Evolutionary conservation across 1,140 invertebrate species (phyloP).

Genomic region (Tachypleus tridentatus): DNA sequence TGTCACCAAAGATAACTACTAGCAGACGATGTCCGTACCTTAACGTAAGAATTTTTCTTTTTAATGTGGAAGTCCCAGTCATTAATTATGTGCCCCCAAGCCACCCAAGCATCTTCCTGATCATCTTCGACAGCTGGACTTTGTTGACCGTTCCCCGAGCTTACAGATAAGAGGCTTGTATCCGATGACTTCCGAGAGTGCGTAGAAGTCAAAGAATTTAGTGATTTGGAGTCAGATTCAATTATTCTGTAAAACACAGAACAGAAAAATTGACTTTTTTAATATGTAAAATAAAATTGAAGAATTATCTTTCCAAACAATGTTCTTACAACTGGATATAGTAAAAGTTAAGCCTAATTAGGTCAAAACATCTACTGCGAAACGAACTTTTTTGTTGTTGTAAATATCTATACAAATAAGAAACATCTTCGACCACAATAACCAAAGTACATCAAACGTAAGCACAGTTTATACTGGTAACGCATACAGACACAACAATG

Average conservation of each 20-base stretch:
- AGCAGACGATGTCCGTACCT: constrained; percentile 35
- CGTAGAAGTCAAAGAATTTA: constrained; percentile 60
- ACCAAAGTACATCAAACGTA: too few species aligned
- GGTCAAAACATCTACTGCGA: too few species aligned
- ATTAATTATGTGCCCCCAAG: constrained; percentile 81
- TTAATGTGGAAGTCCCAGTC: constrained; percentile 87
- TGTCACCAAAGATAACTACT: background rate
- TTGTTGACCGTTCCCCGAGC: constrained; percentile 46
- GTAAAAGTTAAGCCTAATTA: too few species aligned
- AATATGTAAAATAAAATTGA: too few species aligned
- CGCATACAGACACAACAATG: too few species aligned
- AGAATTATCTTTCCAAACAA: too few species aligned
- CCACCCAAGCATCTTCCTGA: constrained; percentile 77
- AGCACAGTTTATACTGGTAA: too few species aligned
- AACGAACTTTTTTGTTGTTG: too few species aligned
- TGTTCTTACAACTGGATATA: too few species aligned
- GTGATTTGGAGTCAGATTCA: constrained; percentile 84
- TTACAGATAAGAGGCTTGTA: constrained; percentile 24
- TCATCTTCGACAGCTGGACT: constrained; percentile 38
- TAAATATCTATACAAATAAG: too few species aligned
- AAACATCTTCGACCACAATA: too few species aligned
- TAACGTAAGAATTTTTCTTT: constrained; percentile 68
- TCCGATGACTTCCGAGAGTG: constrained; percentile 51
- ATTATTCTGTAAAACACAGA: constrained; percentile 51
- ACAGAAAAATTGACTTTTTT: too few species aligned